These are phyloP conservation scores for Erebia palarica DNA, from an alignment of 2,888 invertebrate genomes.

Conservation along the genomic window DNA sequence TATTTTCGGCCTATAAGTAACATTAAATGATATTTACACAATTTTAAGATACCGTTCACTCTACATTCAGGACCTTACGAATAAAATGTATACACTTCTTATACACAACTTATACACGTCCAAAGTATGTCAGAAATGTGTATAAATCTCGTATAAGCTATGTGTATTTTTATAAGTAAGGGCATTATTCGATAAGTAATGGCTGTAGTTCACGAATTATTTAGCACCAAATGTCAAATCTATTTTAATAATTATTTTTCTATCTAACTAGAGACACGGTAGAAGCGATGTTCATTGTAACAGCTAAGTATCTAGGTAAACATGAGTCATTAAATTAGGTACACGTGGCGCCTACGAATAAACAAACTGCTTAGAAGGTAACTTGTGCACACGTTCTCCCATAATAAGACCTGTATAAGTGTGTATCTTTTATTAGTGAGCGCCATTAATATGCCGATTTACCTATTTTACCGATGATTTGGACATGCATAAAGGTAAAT, in stretches of 20 bases:
- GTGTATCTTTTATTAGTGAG: no score
- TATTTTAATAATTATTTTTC: constrained; percentile 56
- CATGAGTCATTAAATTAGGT: constrained; percentile 30
- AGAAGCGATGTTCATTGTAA: constrained; percentile 43
- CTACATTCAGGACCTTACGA: constrained; percentile 1
- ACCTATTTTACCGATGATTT: background rate
- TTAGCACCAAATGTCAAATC: constrained; percentile 78
- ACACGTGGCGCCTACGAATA: background rate
- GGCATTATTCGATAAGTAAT: constrained; percentile 3
- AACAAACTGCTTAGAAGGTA: no score
- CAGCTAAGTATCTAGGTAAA: constrained; percentile 43
- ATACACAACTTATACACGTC: no score
- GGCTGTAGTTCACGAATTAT: constrained; percentile 51
- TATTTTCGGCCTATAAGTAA: constrained; percentile 14
- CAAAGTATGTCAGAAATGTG: no score
- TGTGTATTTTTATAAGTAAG: no score
- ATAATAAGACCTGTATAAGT: no score
- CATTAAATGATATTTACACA: constrained; percentile 22
- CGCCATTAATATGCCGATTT: background rate
- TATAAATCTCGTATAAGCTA: no score
- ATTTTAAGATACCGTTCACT: constrained; percentile 14
- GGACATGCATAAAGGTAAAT: background rate
- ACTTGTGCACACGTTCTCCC: no score
- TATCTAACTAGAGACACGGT: constrained; percentile 61
- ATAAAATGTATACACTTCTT: no score